Evolutionary conservation across 30 jellyfish, hydroid and myxozoan species (phyloP).

Genomic region (Cassiopea andromeda): DNA sequence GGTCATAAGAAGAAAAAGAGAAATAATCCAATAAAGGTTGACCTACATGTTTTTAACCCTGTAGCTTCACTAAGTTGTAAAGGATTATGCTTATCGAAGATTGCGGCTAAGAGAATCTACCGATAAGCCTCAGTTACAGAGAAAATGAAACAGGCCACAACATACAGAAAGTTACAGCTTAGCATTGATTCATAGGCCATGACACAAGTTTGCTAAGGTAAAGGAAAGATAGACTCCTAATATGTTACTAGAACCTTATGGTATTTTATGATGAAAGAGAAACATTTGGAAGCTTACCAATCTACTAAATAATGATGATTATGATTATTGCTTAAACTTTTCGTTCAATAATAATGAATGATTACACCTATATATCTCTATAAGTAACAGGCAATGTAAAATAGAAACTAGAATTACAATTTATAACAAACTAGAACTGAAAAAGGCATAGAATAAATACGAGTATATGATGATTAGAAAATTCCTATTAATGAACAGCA

Average conservation of each 20-base stretch:
- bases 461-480: no score
- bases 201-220: not conserved
- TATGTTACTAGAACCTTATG: not conserved
- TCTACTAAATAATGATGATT: not conserved
- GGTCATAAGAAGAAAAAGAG: constrained; percentile 9
- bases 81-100: constrained; percentile 20
- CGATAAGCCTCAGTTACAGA: not conserved
- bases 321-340: not conserved
- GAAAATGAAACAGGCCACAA: not conserved
- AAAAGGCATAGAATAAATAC: no score
- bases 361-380: no score
- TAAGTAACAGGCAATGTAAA: no score
- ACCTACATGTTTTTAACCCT: constrained; percentile 31
- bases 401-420: no score
- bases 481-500: no score
- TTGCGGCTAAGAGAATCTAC: constrained; percentile 1
- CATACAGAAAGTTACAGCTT: not conserved
- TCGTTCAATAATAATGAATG: no score
- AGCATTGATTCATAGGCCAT: not conserved
- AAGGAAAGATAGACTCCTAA: not conserved
- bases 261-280: no score
- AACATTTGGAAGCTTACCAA: not conserved
- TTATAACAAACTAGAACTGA: no score
- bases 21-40: constrained; percentile 51
- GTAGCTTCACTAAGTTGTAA: not conserved